Conservation (phyloP, 1,140 invertebrate genomes). For the Aphaenogaster rudis region DNA sequence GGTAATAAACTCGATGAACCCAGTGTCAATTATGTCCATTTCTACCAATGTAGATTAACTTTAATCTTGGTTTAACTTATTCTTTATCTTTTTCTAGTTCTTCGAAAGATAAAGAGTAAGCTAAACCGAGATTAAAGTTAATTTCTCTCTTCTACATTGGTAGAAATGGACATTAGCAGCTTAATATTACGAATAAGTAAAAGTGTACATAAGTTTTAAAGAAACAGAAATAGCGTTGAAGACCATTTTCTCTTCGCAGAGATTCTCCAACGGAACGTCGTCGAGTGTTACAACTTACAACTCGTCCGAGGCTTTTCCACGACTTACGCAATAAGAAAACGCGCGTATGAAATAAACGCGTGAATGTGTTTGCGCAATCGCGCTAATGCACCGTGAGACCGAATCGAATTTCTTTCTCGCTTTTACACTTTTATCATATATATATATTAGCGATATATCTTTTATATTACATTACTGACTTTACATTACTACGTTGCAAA, state of each 20-base stretch:
- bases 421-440: not conserved
- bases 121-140: no score
- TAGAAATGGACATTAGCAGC: no score
- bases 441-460: conserved; percentile 13
- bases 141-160: no score
- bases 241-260: conserved; percentile 46
- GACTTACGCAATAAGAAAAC: conserved; percentile 69
- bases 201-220: not conserved
- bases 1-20: conserved; percentile 8
- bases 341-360: conserved; percentile 63
- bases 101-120: no score
- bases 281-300: conserved; percentile 27
- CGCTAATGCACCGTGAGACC: conserved; percentile 32
- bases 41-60: no score
- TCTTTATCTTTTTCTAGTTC: no score
- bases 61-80: no score
- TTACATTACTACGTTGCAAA: not conserved
- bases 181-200: no score
- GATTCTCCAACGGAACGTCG: conserved; percentile 26
- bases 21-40: not conserved
- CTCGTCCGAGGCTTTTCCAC: conserved; percentile 53
- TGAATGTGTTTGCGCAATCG: conserved; percentile 54
- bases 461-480: not conserved
- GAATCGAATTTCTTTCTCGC: conserved; percentile 38
- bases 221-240: not conserved